Base-by-base conservation (phyloP, 2,797 vertebrate genomes). In the Myotis vivesi region DNA sequence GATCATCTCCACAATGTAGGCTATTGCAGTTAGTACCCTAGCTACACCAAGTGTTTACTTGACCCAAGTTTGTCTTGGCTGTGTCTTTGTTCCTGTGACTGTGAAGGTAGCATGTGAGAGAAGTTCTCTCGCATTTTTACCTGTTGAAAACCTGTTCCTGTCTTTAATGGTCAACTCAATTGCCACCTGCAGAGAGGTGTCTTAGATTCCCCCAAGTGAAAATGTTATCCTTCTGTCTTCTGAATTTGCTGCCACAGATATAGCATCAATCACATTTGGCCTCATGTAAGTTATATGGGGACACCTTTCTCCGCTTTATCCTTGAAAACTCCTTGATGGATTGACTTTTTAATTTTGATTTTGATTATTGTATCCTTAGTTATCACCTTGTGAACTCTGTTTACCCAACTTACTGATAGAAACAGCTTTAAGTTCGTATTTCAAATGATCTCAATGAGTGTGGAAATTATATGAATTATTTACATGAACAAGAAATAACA, bases 391-490 rank as follows among this genome's bases (percentile, higher is more conserved):
- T 53, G 41, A 1, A 22, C 30, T 79, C 8, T 89, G 23, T 95
- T 95, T 91, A 64, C 41, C 36, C 28, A 72, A 17, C 41, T 93
- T 90, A 86, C 80, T 73, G 81, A 68, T 92, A 71, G n/a, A 91
- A 96, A 86, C 10, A 71, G 36, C 64, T 90, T 55, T 62, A 66
- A 90, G 69, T 95, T 95, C 68, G 0, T 90, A 77, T 95, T 94
- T 93, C 72, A 96, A 44, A 92, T 83, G 53, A 68, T 95, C 82
- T 83, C 82, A 92, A 9, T 94, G 87, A 92, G 55, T 64, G 33
- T 90, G 75, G 46, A 91, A 87, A 88, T 71, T 94, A 12, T 71
- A 90, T 95, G 69, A 96, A 95, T 96, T 95, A 96, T 95, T 95
- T 90, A 96, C 51, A 36, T n/a, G 81, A 95, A 94, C 44, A 95